Base-by-base conservation (phyloP, 2,113 vertebrate genomes). In the Meleagris gallopavo region DNA sequence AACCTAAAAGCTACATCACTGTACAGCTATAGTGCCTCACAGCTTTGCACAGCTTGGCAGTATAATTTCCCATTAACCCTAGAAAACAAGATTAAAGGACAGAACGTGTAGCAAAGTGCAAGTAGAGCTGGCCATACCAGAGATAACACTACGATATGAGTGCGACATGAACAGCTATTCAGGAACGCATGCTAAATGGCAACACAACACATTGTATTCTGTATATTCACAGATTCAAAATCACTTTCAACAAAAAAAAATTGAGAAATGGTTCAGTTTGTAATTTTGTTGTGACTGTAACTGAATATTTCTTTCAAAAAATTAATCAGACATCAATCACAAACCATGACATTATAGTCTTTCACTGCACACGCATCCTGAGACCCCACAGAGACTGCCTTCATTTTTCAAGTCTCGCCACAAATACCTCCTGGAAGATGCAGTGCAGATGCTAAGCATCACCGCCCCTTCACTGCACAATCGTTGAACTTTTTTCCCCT, bases 1-100 rank as follows among this genome's bases (percentile, higher is more conserved):
- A 94, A 93, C 92, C 88, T 96, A 96, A 97, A 97, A 96, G 79
- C 61, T 57, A 71, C 70, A 88, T 92, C 27, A 85, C 74, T 92
- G 66, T 71, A 83, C 77, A 67, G 88, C 38, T 80, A 90, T 82
- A 93, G 92, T 40, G 96, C 70, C 94, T 91, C 70, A 85, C 94
- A 95, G 54, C 74, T 96, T 87, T 86, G 83, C 82, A 91, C 24
- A 87, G 79, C 64, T 96, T 96, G 40, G 46, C 11, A 74, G 30
- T 16, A 65, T 89, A 85, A 95, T 95, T 94, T 97, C 94, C 94
- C 90, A 64, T 67, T 91, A 96, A 94, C 30, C 36, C 65, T 69
- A 48, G 62, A 72, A 72, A 72, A 27, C 5, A 5, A 27, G 25
- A 38, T 81, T 82, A 69, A 94, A 94, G 90, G 95, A 77, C 40